Base-by-base conservation (phyloP, 2,888 invertebrate genomes). In the Trichopoda pennipes region DNA sequence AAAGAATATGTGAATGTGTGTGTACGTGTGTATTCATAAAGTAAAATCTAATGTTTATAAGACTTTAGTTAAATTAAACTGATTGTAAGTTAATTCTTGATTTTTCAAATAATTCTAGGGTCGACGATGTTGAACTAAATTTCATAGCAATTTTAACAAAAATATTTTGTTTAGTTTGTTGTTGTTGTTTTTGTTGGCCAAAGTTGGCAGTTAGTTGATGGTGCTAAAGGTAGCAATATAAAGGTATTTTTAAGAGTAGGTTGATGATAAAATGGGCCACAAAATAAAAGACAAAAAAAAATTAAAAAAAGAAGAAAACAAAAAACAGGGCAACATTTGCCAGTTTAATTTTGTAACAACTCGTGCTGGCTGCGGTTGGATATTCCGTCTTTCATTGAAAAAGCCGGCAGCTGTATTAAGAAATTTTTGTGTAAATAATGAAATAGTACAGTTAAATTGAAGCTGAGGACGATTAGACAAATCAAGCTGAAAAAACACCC, bases 231-330 rank as follows among this genome's bases (percentile, higher is more conserved):
- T 84, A 68, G 17, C n/a, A 49, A 49, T 42, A 51, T 58, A 82
- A 83, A 75, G 77, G 53, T 74, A 69, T 74, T 78, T n/a, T 76
- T 75, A 63, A 61, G 75, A 84, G 84, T 81, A 84, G 79, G 80
- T 85, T 80, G 83, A 76, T 80, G 83, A 76, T 82, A 80, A 84
- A 84, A 81, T 84, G 84, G 84, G 84, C 85, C 84, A 84, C 76
- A 81, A 84, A 69, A 42, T 58, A 44, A 58, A 66, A 17, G 21
- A 35, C 68, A 68, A n/a, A 58, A 61, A 69, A 38, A 32, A 10
- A 49, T n/a, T 14, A 66, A 55, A 16, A 49, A 16, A 44, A n/a
- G 0, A 12, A 32, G 9, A 49, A 61, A 35, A 55, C 16, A 53
- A 69, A 47, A 56, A 56, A 58, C 72, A 60, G 60, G 51, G 17